phyloP scores from a whole-genome alignment of 2,797 vertebrate species.

The Manis pentadactyla region DNA sequence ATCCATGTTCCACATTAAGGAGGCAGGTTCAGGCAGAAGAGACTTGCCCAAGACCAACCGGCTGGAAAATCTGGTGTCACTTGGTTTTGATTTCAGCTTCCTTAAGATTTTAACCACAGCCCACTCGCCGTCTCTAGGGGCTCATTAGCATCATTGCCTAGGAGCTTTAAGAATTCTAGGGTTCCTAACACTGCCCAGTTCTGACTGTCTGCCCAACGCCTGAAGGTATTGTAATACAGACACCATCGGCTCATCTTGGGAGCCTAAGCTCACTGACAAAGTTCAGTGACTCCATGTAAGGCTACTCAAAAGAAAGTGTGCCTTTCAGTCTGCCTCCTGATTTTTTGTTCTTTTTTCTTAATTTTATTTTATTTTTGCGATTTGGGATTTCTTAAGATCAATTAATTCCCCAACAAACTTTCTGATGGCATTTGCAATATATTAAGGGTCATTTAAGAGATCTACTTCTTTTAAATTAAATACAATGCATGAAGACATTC shows the following conservation, averaged over 20 bases:
- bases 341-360: neutral
- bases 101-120: neutral
- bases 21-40: neutral
- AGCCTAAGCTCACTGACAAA: neutral
- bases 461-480: slow-evolving; percentile 2
- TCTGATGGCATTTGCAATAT: neutral
- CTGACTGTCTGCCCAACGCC: neutral
- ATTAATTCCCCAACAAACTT: neutral
- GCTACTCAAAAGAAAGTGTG: neutral
- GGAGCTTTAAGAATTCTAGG: neutral
- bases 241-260: neutral
- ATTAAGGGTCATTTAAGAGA: neutral
- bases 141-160: neutral
- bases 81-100: slow-evolving; percentile 9
- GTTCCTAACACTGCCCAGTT: neutral
- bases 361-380: neutral
- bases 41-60: neutral
- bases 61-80: neutral
- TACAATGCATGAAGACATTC: neutral
- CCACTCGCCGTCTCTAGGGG: neutral
- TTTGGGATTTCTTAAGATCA: neutral
- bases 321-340: neutral
- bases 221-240: neutral
- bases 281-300: neutral
- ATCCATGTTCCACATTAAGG: neutral